Conservation (phyloP, 2,797 vertebrate species). For the Australoheros facetus region DNA sequence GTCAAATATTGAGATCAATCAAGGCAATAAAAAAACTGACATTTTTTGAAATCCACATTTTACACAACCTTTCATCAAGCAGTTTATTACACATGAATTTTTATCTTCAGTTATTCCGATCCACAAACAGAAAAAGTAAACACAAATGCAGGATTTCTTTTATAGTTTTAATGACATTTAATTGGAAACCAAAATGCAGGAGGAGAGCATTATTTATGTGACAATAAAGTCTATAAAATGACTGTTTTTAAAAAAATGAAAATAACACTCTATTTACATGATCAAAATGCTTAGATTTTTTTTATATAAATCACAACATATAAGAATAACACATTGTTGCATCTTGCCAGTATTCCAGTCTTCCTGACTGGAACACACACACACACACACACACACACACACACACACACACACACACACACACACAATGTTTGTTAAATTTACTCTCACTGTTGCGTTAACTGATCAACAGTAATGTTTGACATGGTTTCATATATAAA, state of each 20-base stretch:
- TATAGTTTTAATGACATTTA: neutral
- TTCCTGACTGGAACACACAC: neutral
- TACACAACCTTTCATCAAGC: neutral
- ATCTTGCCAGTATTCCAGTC: neutral
- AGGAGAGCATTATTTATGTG: neutral
- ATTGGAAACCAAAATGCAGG: neutral
- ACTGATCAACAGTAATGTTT: neutral
- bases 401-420: neutral
- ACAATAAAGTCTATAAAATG: neutral
- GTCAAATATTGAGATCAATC: neutral
- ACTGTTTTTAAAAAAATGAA: neutral
- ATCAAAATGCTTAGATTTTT: neutral
- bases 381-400: neutral
- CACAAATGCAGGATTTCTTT: neutral
- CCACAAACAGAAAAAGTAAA: neutral
- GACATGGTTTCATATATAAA: neutral
- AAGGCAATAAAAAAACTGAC: neutral
- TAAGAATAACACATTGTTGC: neutral
- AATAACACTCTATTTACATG: neutral
- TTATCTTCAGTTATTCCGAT: neutral
- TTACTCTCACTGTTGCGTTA: neutral
- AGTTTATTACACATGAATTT: neutral
- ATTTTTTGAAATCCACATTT: neutral
- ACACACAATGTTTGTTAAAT: neutral
- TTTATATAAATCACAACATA: neutral